These are phyloP conservation scores for Drosophila carrolli DNA, from an alignment of 1,140 invertebrate species.

Conservation along the genomic window DNA sequence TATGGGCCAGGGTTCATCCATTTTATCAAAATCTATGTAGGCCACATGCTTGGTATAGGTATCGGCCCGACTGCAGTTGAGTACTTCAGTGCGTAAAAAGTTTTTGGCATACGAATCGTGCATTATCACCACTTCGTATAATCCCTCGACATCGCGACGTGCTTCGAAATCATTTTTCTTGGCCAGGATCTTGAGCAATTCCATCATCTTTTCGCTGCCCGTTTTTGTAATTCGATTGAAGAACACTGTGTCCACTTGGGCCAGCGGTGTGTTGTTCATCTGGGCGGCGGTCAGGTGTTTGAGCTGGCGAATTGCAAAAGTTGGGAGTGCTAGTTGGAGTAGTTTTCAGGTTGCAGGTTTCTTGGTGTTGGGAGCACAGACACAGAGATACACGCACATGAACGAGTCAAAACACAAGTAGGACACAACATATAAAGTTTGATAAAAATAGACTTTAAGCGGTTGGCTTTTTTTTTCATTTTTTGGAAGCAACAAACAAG, in stretches of 20 bases:
- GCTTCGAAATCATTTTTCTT: slow-evolving; percentile 91
- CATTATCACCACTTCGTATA: slow-evolving; percentile 87
- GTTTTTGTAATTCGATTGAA: slow-evolving; percentile 96
- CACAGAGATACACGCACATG: slow-evolving; percentile 44
- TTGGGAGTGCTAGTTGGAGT: slow-evolving; percentile 58
- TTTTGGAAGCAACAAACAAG: slow-evolving; percentile 46
- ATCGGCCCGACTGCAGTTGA: slow-evolving; percentile 85
- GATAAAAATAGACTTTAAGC: slow-evolving; percentile 48
- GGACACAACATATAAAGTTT: slow-evolving; percentile 47
- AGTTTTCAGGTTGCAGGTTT: slow-evolving; percentile 33
- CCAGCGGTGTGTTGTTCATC: slow-evolving; percentile 91
- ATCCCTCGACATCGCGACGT: slow-evolving; percentile 92
- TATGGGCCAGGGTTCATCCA: slow-evolving; percentile 91
- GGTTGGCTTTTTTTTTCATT: slow-evolving; percentile 41
- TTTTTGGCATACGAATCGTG: slow-evolving; percentile 90
- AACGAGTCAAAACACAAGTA: slow-evolving; percentile 45
- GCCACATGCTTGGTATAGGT: slow-evolving; percentile 93
- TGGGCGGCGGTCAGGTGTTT: slow-evolving; percentile 74
- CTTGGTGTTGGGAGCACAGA: slow-evolving; percentile 42
- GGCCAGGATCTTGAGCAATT: slow-evolving; percentile 90
- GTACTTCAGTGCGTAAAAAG: slow-evolving; percentile 85
- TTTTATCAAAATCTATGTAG: slow-evolving; percentile 91
- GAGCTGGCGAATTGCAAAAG: slow-evolving; percentile 76
- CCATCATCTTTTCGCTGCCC: slow-evolving; percentile 94
- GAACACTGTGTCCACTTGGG: slow-evolving; percentile 91